Evolutionary conservation across 35 echinoderm and acorn worm genomes (phyloP).

Genomic region (Apostichopus japonicus): DNA sequence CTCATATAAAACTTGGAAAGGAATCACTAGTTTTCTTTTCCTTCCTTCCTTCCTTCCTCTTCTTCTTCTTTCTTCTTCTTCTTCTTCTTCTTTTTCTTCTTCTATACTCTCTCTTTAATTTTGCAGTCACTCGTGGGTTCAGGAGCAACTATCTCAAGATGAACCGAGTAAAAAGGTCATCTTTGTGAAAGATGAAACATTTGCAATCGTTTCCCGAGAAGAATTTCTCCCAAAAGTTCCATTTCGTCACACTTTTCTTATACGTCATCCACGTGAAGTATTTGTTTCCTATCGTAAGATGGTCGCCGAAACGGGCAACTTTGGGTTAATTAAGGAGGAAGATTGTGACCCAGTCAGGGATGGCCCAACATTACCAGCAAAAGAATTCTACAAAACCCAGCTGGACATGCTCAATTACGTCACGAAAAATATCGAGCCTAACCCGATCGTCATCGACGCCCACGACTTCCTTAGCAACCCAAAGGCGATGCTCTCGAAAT

Average conservation of each 20-base stretch:
- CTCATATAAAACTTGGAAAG: neutral
- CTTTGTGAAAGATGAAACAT: neutral
- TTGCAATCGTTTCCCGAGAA: neutral
- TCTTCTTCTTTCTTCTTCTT: neutral
- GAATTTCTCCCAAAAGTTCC: conserved; percentile 7
- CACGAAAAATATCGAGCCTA: neutral
- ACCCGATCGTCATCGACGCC: conserved; percentile 3
- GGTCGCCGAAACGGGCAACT: neutral
- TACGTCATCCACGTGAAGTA: neutral
- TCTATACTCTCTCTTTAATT: neutral
- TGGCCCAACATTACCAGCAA: neutral
- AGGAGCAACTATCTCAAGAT: neutral
- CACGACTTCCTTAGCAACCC: conserved; percentile 14
- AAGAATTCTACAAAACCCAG: neutral
- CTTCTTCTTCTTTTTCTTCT: neutral
- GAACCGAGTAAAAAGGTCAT: neutral
- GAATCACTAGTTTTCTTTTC: neutral
- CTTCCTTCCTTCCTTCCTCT: neutral
- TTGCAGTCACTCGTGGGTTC: neutral
- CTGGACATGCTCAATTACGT: neutral
- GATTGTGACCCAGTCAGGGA: neutral
- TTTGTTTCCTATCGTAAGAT: neutral
- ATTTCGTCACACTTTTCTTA: neutral
- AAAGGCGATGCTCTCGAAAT: conserved; percentile 10
- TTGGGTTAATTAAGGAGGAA: neutral